phyloP scores from a whole-genome alignment of 2,113 vertebrate genomes.

The Mohoua ochrocephala region DNA sequence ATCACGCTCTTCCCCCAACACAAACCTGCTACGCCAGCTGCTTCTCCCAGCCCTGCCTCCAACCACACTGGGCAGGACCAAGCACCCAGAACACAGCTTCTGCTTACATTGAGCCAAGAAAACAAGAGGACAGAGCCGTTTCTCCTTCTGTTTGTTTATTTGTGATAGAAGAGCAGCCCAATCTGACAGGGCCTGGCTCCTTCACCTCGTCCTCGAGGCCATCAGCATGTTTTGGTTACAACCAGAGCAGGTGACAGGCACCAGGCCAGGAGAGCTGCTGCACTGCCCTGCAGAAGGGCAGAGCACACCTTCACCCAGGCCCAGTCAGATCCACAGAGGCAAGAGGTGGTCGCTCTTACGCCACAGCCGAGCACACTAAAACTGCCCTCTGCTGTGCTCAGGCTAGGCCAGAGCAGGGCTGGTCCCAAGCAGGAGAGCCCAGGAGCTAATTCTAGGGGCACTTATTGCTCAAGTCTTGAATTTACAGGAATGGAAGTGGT shows the following conservation, averaged over 20 bases:
- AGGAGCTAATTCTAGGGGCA: not conserved
- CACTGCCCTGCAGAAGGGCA: not conserved
- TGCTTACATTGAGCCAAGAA: not conserved
- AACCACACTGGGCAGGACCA: not conserved
- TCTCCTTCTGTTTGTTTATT: slow-evolving; percentile 70
- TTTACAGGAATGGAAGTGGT: not conserved
- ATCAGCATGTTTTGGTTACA: slow-evolving; percentile 17
- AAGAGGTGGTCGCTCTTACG: not conserved
- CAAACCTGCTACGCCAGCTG: slow-evolving; percentile 14
- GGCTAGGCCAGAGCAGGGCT: not conserved
- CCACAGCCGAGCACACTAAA: not conserved
- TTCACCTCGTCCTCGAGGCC: slow-evolving; percentile 34
- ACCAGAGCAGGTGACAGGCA: slow-evolving; percentile 10
- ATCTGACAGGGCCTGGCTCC: slow-evolving; percentile 2
- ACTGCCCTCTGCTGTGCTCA: not conserved
- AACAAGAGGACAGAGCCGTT: slow-evolving; percentile 20
- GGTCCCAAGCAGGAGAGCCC: not conserved
- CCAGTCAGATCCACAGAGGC: not conserved
- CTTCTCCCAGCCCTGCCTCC: not conserved
- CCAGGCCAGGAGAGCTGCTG: not conserved
- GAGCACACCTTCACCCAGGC: not conserved
- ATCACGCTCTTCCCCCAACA: not conserved
- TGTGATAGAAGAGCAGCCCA: slow-evolving; percentile 59
- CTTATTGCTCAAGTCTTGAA: slow-evolving; percentile 55
- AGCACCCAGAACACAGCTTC: not conserved